phyloP scores from a whole-genome alignment of 2,797 vertebrate genomes.

The Scyliorhinus canicula region DNA sequence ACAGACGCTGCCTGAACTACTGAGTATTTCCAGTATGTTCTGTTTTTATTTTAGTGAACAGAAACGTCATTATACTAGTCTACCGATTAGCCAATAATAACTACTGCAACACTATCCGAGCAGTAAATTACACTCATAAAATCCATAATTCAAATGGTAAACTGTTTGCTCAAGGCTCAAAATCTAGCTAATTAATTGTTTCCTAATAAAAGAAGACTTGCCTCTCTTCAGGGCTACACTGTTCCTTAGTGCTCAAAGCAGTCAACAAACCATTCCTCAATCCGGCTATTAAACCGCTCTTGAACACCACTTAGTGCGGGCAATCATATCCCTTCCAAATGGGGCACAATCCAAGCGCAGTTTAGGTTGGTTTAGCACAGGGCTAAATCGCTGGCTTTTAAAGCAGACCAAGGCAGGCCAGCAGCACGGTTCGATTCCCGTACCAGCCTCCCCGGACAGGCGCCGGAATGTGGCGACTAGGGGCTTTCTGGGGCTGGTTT shows the following conservation, averaged over 20 bases:
- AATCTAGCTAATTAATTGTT: not conserved
- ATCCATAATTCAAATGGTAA: not conserved
- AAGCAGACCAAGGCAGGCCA: no score
- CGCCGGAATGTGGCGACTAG: no score
- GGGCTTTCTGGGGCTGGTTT: no score
- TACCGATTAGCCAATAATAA: not conserved
- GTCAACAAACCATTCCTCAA: not conserved
- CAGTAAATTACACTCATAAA: not conserved
- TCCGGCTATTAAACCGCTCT: not conserved
- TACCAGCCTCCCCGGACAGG: no score
- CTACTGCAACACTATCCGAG: not conserved
- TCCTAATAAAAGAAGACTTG: not conserved
- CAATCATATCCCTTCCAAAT: not conserved
- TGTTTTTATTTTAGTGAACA: no score
- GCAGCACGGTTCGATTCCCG: no score
- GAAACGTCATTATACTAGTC: not conserved
- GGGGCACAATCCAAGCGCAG: not conserved
- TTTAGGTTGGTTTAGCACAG: no score
- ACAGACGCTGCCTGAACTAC: no score
- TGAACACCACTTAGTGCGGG: not conserved
- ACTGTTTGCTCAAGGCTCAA: not conserved
- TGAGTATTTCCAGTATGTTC: no score
- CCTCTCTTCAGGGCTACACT: not conserved
- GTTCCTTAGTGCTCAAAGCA: not conserved
- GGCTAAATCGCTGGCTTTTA: no score